Percentiles rank a stretch among this genome's conserved stretches.
Conservation (phyloP, 1,140 invertebrate genomes). For the Tenebrio molitor region DNA sequence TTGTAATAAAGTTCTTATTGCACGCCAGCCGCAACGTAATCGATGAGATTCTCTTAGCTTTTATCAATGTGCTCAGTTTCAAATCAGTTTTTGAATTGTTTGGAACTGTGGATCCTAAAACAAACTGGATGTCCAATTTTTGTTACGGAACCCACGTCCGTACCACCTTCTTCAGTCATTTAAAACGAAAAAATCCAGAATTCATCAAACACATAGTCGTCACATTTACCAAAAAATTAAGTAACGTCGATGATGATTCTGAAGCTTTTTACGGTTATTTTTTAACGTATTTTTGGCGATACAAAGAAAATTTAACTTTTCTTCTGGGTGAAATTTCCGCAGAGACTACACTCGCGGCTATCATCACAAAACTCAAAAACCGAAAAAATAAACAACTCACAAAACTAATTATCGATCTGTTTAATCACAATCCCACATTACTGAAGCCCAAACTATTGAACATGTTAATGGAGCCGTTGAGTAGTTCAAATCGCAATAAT, state of each 20-base stretch:
- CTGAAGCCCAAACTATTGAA: slow-evolving; percentile 37
- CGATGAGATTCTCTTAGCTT: slow-evolving; percentile 36
- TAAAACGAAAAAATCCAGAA: slow-evolving; percentile 32
- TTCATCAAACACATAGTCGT: slow-evolving; percentile 36
- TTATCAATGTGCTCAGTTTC: slow-evolving; percentile 38
- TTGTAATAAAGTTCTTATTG: slow-evolving; percentile 36
- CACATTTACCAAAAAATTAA: slow-evolving; percentile 38
- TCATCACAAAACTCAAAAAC: slow-evolving; percentile 17
- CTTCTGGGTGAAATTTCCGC: slow-evolving; percentile 5
- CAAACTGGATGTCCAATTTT: slow-evolving; percentile 48
- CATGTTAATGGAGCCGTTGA: slow-evolving; percentile 41
- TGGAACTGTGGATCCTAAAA: slow-evolving; percentile 40
- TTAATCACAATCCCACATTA: slow-evolving; percentile 18
- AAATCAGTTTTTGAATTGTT: slow-evolving; percentile 46
- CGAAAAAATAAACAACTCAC: slow-evolving; percentile 21
- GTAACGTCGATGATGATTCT: slow-evolving; percentile 14
- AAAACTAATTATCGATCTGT: slow-evolving; percentile 11
- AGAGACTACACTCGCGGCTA: slow-evolving; percentile 1
- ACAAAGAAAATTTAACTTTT: slow-evolving; percentile 10
- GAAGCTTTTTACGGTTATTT: slow-evolving; percentile 37
- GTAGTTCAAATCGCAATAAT: slow-evolving; percentile 4
- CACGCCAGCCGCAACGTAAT: slow-evolving; percentile 41
- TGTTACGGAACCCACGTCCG: slow-evolving; percentile 21
- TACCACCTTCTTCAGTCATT: slow-evolving; percentile 26
- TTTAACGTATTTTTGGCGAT: slow-evolving; percentile 41